phyloP scores from a whole-genome alignment of 2,888 invertebrate genomes.

The Halictus quadricinctus region DNA sequence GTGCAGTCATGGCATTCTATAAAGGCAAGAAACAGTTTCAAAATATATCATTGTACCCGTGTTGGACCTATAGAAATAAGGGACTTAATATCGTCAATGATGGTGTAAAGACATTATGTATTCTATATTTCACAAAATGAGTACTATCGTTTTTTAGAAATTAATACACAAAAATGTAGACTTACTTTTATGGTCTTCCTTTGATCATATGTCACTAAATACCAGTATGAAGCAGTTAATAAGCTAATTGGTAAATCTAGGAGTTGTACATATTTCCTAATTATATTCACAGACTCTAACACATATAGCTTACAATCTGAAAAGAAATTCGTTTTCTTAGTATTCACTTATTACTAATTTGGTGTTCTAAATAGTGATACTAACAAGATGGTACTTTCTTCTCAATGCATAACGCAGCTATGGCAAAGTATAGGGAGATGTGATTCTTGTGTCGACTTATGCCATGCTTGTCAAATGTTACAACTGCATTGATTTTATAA shows the following conservation, averaged over 20 bases:
- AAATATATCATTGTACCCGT: not conserved
- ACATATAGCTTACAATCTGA: conserved; percentile 92
- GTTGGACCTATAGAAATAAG: not conserved
- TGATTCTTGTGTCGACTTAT: conserved; percentile 97
- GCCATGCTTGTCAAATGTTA: conserved; percentile 97
- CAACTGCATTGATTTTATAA: conserved; percentile 91
- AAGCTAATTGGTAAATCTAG: conserved; percentile 93
- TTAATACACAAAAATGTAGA: conserved; percentile 20
- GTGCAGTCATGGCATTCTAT: conserved; percentile 92
- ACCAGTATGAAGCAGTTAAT: conserved; percentile 91
- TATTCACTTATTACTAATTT: conserved; percentile 21
- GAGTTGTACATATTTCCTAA: conserved; percentile 93
- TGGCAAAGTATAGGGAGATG: conserved; percentile 91
- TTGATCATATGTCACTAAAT: conserved; percentile 80
- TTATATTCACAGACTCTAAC: conserved; percentile 92
- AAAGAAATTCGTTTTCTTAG: conserved; percentile 74
- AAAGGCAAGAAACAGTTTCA: conserved; percentile 56
- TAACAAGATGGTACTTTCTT: conserved; percentile 89
- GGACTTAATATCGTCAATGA: not conserved
- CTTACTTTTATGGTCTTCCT: conserved; percentile 77
- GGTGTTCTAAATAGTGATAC: conserved; percentile 73
- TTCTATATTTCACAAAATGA: not conserved
- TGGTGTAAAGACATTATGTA: not conserved
- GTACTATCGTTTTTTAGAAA: not conserved
- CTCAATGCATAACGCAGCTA: conserved; percentile 90